A percentile compares a stretch with the other conserved stretches of the same genome.
These are phyloP conservation scores for Oedothorax gibbosus DNA, from an alignment of 1,140 invertebrate species.

Conservation along the genomic window DNA sequence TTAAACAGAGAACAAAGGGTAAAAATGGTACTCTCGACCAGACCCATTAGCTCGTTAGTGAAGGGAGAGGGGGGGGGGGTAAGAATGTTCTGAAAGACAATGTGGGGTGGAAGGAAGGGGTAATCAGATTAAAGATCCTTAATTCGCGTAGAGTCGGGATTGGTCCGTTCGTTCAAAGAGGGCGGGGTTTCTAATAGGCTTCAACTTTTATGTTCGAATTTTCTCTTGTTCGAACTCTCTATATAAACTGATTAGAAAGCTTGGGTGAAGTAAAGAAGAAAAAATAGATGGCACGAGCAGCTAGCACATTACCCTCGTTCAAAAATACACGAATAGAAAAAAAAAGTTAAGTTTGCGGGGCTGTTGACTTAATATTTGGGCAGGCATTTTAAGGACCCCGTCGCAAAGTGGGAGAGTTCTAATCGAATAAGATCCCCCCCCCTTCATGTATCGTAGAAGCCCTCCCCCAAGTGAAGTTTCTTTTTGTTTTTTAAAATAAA, in stretches of 20 bases:
- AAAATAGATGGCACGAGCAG: background rate
- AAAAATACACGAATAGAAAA: background rate
- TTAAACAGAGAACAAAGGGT: conserved; percentile 44
- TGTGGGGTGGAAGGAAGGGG: background rate
- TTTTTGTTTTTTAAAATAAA: conserved; percentile 54
- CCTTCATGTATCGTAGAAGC: background rate
- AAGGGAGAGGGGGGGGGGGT: background rate
- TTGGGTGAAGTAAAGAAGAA: conserved; percentile 6
- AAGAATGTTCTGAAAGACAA: too few relatives aligned
- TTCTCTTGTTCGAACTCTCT: conserved; percentile 22
- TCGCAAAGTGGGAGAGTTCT: conserved; percentile 51
- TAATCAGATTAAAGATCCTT: conserved; percentile 55
- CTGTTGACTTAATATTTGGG: conserved; percentile 61
- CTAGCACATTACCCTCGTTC: too few relatives aligned
- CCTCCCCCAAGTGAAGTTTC: too few relatives aligned
- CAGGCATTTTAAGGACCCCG: conserved; percentile 44
- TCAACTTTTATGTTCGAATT: conserved; percentile 40
- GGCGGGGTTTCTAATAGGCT: conserved; percentile 58
- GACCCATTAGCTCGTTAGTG: conserved; percentile 57
- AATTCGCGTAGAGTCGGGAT: conserved; percentile 44
- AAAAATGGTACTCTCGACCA: conserved; percentile 43
- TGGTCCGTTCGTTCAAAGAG: conserved; percentile 22
- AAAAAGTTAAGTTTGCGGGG: conserved; percentile 54
- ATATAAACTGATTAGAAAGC: conserved; percentile 57
- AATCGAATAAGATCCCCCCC: conserved; percentile 37